These are phyloP conservation scores for Scytalopus superciliaris DNA, from an alignment of 2,113 vertebrate genomes.

Conservation along the genomic window DNA sequence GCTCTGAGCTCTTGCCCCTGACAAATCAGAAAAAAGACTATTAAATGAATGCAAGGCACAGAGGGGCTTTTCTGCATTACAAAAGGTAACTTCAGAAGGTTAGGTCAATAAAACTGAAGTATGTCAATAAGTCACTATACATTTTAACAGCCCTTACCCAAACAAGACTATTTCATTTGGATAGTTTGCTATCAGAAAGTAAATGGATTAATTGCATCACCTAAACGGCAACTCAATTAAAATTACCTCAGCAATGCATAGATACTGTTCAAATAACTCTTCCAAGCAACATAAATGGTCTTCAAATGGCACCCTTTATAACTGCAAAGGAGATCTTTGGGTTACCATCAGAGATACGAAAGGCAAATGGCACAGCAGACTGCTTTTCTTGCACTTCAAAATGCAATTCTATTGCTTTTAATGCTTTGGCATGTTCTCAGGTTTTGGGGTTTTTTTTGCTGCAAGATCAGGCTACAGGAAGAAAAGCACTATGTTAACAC, in stretches of 20 bases:
- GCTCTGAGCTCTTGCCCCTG: neutral
- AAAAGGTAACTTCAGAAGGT: neutral
- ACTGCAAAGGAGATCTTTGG: neutral
- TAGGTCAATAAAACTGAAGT: neutral
- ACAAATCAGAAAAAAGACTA: neutral
- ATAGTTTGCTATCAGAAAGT: neutral
- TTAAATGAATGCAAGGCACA: neutral
- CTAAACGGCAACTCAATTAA: conserved; percentile 1
- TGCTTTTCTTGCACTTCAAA: conserved; percentile 1
- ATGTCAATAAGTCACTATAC: neutral
- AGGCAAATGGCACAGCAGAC: neutral
- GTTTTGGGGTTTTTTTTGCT: neutral
- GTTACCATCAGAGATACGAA: neutral
- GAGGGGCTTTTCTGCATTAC: neutral
- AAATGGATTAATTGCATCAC: conserved; percentile 2
- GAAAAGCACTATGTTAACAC: conserved; percentile 47
- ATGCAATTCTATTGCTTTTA: neutral
- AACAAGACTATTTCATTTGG: neutral
- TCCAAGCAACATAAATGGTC: neutral
- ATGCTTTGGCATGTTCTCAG: neutral
- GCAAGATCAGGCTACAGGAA: conserved; percentile 47
- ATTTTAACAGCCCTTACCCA: conserved; percentile 22
- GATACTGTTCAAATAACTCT: neutral
- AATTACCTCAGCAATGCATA: neutral
- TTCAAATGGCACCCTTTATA: neutral